Base-by-base conservation (phyloP, 2,888 invertebrate genomes). In the Drosophila subsilvestris region DNA sequence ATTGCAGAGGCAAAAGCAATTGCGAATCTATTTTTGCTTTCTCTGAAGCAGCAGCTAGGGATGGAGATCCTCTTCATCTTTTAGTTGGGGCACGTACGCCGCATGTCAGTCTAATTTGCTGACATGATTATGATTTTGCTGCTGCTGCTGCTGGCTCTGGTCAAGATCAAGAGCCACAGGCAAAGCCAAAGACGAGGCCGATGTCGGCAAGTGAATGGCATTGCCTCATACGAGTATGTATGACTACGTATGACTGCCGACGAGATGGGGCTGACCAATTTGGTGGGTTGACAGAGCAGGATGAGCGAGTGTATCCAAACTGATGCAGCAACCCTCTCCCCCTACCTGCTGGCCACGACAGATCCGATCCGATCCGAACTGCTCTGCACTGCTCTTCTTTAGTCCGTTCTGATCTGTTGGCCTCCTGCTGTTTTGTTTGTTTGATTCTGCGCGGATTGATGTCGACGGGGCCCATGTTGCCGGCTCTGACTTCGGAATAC, bases 101-200 rank as follows among this genome's bases (percentile, higher is more conserved):
- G 68, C 79, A 85, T 88, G 85, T 85, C 85, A 88, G 85, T 88
- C 85, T 81, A 85, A 85, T 85, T 85, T 85, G 85, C 87, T 86
- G 85, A 85, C 85, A 85, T 88, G 85, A 88, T 85, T 88, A 85
- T 85, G 88, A 85, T 85, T 85, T 88, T 84, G 76, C 72, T 14
- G 37, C 14, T 32, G 37, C 4, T 12, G 32, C 37, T n/a, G 6
- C 37, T n/a, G n/a, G 37, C 37, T 7, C 37, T 37, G 37, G 37
- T 14, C 37, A 37, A 27, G 63, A 49, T 62, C 53, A 75, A 43
- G 17, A 59, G 48, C 63, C 67, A 68, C 79, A 80, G 79, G 83
- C 79, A 80, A 67, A 83, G 75, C 67, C 37, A 37, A 37, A 43
- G 67, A 66, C 55, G 43, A 66, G 47, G 55, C 61, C 61, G 62